Evolutionary conservation across 2,888 invertebrate species (phyloP), one percentile per base, ranked within the genome.

Genomic region (Adineta ricciae): DNA sequence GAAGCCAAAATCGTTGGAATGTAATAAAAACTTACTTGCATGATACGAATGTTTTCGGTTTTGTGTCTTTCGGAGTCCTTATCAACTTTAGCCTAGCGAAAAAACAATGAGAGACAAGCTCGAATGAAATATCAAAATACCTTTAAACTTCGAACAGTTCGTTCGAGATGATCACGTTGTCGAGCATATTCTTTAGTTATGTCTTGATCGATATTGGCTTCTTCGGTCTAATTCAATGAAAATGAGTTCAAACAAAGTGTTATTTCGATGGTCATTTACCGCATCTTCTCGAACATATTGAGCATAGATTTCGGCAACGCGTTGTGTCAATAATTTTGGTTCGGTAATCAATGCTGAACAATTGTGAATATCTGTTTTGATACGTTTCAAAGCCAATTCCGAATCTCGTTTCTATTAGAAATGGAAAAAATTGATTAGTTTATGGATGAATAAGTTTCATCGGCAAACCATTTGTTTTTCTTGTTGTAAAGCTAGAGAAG

Each of bases 151-250:
- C 91, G 90, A 0, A 94, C 92, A 0, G 93, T 93, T 84, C 92
- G 90, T 89, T 96, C 96, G 50, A 96, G 92, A 89, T 95, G 94
- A 87, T 94, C 94, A 56, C 95, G 92, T 89, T 96, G 96, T 0
- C 95, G 92, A 87, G 89, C 89, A 87, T 90, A 90, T 86, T 94
- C 91, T 86, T 90, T 90, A 88, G 91, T 90, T 38, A 90, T 90
- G 84, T 90, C 90, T 54, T 90, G 90, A 87, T 91, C 90, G 27
- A 90, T 89, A 87, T 89, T 89, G 19, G 90, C 90, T 50, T 90
- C 89, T 86, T 90, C 90, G 64, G 90, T 87, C 89, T 88, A 86
- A 9, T 16, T 46, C n/a, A n/a, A n/a, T n/a, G n/a, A n/a, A n/a
- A n/a, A n/a, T n/a, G n/a, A n/a, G n/a, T n/a, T n/a, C n/a, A n/a